Base-by-base conservation (phyloP, 2,888 invertebrate genomes). In the Rhogogaster chlorosoma region DNA sequence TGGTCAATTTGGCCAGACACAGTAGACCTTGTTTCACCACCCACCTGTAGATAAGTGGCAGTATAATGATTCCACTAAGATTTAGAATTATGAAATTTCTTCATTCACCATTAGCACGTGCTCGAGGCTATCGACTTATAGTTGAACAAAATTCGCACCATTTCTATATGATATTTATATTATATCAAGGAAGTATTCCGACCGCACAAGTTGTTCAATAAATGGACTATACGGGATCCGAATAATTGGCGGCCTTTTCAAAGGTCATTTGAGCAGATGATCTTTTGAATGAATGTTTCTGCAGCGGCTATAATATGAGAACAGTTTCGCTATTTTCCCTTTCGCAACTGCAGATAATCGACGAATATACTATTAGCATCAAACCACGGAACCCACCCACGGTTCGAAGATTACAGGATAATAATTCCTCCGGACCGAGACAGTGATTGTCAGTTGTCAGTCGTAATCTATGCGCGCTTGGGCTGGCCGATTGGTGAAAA, bases 391-490 rank as follows among this genome's bases (percentile, higher is more conserved):
- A 61, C 71, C 80, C 80, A 80, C 57, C 80, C 80, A 80, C 57
- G 38, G 80, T 89, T 90, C 89, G 90, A 87, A 89, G 91, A 92
- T 93, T 93, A 93, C 90, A 88, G 92, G 89, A 90, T 91, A 92
- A 92, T 93, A 93, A 93, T 91, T 93, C 92, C 92, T 90, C 88
- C 88, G 84, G 84, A 87, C 86, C 89, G 86, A 91, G 93, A 93
- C 92, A 92, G 92, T 93, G 93, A 93, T 93, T 93, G 92, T 93
- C 93, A 92, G 92, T 91, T 91, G 92, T 89, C 87, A 87, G 90
- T 87, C 89, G 90, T 89, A 89, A 89, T 89, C 90, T 88, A 88
- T 88, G 88, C 88, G 85, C 87, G 86, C 86, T 86, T 10, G n/a
- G 10, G 80, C 80, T n/a, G 7, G 57, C 67, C 67, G 67, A 67